Percentiles rank a stretch among this genome's conserved stretches.
phyloP scores from a whole-genome alignment of 2,797 vertebrate genomes.

The Momotus momota region DNA sequence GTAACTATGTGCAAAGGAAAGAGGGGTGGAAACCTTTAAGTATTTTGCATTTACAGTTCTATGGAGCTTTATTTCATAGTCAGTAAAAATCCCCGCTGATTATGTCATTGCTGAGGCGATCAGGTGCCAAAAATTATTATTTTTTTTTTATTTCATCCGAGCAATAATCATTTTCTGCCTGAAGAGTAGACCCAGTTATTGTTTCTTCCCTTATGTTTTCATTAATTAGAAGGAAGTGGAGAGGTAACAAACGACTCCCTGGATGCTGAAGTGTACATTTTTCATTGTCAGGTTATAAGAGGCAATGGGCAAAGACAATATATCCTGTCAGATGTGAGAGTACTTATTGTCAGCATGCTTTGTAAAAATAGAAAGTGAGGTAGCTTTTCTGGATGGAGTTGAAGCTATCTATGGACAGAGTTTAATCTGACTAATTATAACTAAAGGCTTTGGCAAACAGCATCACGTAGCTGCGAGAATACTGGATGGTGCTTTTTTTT shows the following conservation, averaged over 20 bases:
- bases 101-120: slow-evolving; percentile 73
- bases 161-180: slow-evolving; percentile 68
- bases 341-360: slow-evolving; percentile 73
- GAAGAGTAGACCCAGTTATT: slow-evolving; percentile 54
- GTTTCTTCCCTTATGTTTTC: slow-evolving; percentile 69
- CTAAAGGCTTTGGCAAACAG: slow-evolving; percentile 69
- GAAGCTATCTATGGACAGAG: slow-evolving; percentile 60
- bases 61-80: slow-evolving; percentile 66
- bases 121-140: slow-evolving; percentile 39
- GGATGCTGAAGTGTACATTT: slow-evolving; percentile 68
- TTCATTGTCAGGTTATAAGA: slow-evolving; percentile 75
- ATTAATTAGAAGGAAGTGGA: slow-evolving; percentile 70
- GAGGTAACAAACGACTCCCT: slow-evolving; percentile 64
- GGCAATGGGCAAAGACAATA: slow-evolving; percentile 68
- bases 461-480: slow-evolving; percentile 38
- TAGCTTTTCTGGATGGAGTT: slow-evolving; percentile 65
- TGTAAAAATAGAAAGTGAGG: slow-evolving; percentile 75
- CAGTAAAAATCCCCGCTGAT: slow-evolving; percentile 72
- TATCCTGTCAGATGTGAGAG: slow-evolving; percentile 72
- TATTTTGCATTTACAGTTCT: slow-evolving; percentile 40
- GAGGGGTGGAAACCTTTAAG: not conserved
- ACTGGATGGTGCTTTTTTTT: slow-evolving; percentile 35
- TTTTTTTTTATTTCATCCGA: slow-evolving; percentile 54
- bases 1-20: not conserved
- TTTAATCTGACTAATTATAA: slow-evolving; percentile 75